Base-by-base conservation (phyloP, 2,888 invertebrate genomes). In the Cheilosia vulpina region DNA sequence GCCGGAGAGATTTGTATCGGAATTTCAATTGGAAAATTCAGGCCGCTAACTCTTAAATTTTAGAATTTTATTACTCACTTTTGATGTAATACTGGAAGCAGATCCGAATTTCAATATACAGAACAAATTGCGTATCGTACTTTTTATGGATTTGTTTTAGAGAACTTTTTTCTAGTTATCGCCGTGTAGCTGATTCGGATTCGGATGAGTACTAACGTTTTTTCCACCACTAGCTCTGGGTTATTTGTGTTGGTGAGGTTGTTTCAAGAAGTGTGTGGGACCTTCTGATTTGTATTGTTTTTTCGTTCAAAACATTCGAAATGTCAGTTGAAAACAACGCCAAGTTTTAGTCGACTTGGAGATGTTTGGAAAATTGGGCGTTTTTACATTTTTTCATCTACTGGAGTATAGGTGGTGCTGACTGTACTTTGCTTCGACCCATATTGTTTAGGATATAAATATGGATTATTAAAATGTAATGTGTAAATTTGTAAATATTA, bases 1-100 rank as follows among this genome's bases (percentile, higher is more conserved):
- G 85, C 85, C 81, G 85, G 47, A 24, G 15, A 13, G 65, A 65
- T 58, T 13, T 79, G 85, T 85, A 77, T 85, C 76, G 85, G 85
- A 85, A 85, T 85, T 85, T 76, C 55, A 72, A 66, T 81, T 77
- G 62, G 50, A 66, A 71, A 77, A 66, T 65, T 81, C 34, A 45
- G 21, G 17, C 19, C 4, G 68, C 77, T 68, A 68, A 81, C 53
- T 13, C 43, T 72, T 13, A 11, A 17, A 17, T 62, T 68, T 43
- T 63, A 7, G 2, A 15, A 72, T 34, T 77, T 31, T 19, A 63
- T 72, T 81, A 85, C 85, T 85, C 85, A 85, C 85, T 34, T 72
- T 72, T 38, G 17, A 72, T 81, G 45, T 63, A 65, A 69, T 24
- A 19, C 34, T 68, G 21, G n/a, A 13, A 57, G 19, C 68, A 43